Conservation (phyloP, 2,113 vertebrate genomes). For the Orthonyx spaldingii region DNA sequence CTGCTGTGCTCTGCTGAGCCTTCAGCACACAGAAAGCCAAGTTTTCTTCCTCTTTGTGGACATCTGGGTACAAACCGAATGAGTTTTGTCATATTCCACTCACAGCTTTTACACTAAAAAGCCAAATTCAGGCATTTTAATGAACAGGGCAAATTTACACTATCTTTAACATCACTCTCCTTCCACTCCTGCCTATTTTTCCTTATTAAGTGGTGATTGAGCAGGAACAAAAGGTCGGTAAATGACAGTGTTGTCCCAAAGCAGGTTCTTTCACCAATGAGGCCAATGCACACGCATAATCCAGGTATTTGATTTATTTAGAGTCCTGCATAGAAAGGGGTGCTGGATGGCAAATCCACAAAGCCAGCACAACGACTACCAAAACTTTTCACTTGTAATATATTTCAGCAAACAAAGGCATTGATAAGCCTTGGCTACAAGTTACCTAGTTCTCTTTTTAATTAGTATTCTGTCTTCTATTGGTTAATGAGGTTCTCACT, state of each 20-base stretch:
- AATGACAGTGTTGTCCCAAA: neutral
- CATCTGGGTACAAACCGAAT: neutral
- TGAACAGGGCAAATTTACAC: neutral
- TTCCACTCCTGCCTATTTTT: neutral
- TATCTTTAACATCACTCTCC: neutral
- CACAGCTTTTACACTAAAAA: neutral
- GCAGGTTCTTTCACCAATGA: fast-evolving
- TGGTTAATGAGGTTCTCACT: neutral
- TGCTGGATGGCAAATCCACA: neutral
- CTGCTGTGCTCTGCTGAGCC: neutral
- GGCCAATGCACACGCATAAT: neutral
- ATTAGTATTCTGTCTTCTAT: neutral
- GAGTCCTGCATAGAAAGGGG: neutral
- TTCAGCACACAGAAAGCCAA: neutral
- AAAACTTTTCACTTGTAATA: neutral
- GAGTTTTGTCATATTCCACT: fast-evolving
- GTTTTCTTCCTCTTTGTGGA: neutral
- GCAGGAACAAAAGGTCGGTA: fast-evolving
- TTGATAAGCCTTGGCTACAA: neutral
- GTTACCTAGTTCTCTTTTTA: neutral
- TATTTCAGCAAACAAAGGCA: neutral
- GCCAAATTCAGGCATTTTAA: neutral
- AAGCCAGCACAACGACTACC: neutral
- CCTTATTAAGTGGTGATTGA: fast-evolving
- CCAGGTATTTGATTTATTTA: neutral